Conservation (phyloP, 2,888 invertebrate genomes). For the Campoletis raptor region DNA sequence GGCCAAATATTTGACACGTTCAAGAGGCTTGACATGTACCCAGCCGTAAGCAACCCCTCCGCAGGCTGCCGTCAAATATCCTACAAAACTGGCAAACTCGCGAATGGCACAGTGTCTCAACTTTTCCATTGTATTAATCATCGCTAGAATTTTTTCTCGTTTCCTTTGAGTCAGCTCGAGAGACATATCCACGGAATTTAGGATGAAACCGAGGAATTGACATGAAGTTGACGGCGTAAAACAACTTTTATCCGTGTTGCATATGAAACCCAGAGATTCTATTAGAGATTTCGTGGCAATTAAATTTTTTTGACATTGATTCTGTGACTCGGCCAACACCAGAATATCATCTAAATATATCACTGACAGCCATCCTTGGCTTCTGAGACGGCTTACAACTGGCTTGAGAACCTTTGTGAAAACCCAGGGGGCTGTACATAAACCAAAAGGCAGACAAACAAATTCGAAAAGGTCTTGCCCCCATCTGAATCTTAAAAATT, state of each 20-base stretch:
- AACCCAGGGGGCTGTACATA: conserved; percentile 60
- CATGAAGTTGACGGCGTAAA: conserved; percentile 10
- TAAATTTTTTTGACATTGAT: conserved; percentile 31
- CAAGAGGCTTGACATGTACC: conserved; percentile 41
- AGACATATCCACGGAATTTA: conserved; percentile 28
- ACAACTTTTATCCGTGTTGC: conserved; percentile 20
- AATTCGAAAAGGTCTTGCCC: conserved; percentile 54
- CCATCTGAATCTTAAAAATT: conserved; percentile 62
- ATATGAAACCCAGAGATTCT: conserved; percentile 41
- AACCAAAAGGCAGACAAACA: conserved; percentile 52
- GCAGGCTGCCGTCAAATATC: conserved; percentile 48
- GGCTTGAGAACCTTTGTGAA: conserved; percentile 63
- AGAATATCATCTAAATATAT: conserved; percentile 50
- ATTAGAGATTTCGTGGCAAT: conserved; percentile 19
- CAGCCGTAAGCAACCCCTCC: conserved; percentile 46
- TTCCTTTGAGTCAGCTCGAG: conserved; percentile 40
- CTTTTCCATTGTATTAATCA: background rate
- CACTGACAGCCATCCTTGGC: conserved; percentile 35
- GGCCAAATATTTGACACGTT: conserved; percentile 44
- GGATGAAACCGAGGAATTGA: conserved; percentile 42
- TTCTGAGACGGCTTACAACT: conserved; percentile 36
- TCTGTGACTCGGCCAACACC: conserved; percentile 31
- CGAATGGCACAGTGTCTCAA: conserved; percentile 14
- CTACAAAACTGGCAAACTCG: conserved; percentile 44
- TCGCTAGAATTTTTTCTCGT: background rate